Evolutionary conservation across 2,113 vertebrate species (phyloP), one percentile per base, ranked within the genome.

Genomic region (Rhinolophus ferrumequinum): DNA sequence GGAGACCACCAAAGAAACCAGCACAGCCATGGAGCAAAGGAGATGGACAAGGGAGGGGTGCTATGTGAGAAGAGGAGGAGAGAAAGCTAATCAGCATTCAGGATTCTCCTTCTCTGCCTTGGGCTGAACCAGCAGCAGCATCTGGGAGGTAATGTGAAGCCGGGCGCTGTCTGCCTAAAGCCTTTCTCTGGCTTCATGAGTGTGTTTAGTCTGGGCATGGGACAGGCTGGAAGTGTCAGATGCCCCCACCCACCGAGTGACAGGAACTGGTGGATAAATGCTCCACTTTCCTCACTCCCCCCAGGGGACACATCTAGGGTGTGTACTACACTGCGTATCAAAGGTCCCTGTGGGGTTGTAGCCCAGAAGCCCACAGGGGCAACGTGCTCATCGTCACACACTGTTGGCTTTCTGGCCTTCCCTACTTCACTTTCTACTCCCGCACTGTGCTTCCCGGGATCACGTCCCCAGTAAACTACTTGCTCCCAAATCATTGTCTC

Each of bases 201-300:
- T 1, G 1, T 47, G 52, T 30, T 88, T 58, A 33, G 54, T 35
- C 62, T 58, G 26, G n/a, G 30, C 21, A 50, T 15, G 13, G 30
- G 72, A 47, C 58, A 94, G 52, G 26, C 50, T 69, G 15, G 14
- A 79, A 80, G 41, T 62, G 15, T 84, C 33, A 62, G 77, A 62
- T 47, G 35, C 4, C 21, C 11, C 24, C 52, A 60, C 80, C 64
- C 1, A 84, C 15, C 12, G 5, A 84, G 30, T 33, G 60, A 52
- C 33, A 93, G 21, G 60, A 80, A 96, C 28, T 88, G 58, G 64
- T 67, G n/a, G 41, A 89, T 85, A 35, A 76, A 70, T 72, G 56
- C 15, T 28, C 73, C 26, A 86, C 21, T 54, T 50, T 76, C 30
- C 44, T 88, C n/a, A 90, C 12, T 73, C 28, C 22, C 93, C 38